Percentiles rank a stretch among this genome's conserved stretches.
phyloP scores from a whole-genome alignment of 2,797 vertebrate genomes.

The Hyperoplus immaculatus region DNA sequence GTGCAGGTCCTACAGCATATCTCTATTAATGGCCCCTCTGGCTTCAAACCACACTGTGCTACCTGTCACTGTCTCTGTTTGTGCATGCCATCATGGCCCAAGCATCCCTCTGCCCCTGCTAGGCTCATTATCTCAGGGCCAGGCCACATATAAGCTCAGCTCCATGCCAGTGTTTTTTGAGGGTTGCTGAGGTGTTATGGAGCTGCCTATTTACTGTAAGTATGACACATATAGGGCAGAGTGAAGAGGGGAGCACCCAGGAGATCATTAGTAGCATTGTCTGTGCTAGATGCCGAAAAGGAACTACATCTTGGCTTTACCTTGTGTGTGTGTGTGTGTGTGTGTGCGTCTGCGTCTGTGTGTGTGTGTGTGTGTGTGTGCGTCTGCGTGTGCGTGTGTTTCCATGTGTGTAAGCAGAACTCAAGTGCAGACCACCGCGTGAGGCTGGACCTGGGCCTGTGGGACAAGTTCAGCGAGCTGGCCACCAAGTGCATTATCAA shows the following conservation, averaged over 20 bases:
- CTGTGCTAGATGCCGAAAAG: slow-evolving; percentile 37
- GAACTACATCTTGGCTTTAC: slow-evolving; percentile 22
- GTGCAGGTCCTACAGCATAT: slow-evolving; percentile 49
- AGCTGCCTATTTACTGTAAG: slow-evolving; percentile 61
- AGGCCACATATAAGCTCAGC: slow-evolving; percentile 42
- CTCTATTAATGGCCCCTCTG: slow-evolving; percentile 63
- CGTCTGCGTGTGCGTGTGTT: not conserved
- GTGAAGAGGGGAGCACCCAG: slow-evolving; percentile 46
- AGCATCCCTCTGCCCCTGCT: slow-evolving; percentile 63
- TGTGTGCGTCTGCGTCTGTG: not conserved
- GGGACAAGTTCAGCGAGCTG: slow-evolving; percentile 99
- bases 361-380: slow-evolving; percentile 28
- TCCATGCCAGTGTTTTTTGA: slow-evolving; percentile 53
- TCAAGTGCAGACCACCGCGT: slow-evolving; percentile 96
- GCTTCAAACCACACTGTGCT: slow-evolving; percentile 64
- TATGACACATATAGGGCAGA: slow-evolving; percentile 67
- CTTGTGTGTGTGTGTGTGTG: slow-evolving; percentile 28
- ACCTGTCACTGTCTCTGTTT: slow-evolving; percentile 69
- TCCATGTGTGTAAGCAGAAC: slow-evolving; percentile 84
- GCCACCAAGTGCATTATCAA: slow-evolving; percentile 99
- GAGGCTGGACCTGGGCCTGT: slow-evolving; percentile 95
- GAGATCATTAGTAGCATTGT: slow-evolving; percentile 69
- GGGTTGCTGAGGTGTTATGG: slow-evolving; percentile 50
- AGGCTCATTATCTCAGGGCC: slow-evolving; percentile 67
- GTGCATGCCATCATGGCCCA: slow-evolving; percentile 62